A percentile compares a stretch with the other conserved stretches of the same genome.
phyloP scores from a whole-genome alignment of 2,797 vertebrate genomes.

The Acrocephalus scirpaceus region DNA sequence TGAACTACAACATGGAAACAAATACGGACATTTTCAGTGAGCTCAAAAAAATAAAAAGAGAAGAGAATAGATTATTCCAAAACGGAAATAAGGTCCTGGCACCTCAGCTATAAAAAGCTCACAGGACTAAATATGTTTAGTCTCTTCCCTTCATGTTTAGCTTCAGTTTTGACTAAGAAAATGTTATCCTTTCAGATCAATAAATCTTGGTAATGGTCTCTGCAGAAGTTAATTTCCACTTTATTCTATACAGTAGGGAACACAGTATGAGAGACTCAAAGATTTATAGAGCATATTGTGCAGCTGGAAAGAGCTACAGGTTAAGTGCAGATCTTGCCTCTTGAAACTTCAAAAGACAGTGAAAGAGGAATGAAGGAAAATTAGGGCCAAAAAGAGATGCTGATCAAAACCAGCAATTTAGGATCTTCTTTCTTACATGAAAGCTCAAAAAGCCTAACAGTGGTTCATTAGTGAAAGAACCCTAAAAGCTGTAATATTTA shows the following conservation, averaged over 20 bases:
- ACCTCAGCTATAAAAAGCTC: slow-evolving; percentile 26
- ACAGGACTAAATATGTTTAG: slow-evolving; percentile 44
- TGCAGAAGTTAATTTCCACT: slow-evolving; percentile 53
- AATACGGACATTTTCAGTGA: slow-evolving; percentile 31
- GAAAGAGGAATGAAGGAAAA: not conserved
- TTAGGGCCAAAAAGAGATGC: not conserved
- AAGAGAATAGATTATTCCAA: slow-evolving; percentile 48
- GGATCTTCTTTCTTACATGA: not conserved
- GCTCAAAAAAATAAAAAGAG: not conserved
- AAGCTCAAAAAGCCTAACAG: not conserved
- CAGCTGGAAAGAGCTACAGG: not conserved
- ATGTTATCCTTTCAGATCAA: slow-evolving; percentile 40
- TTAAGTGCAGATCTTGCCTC: slow-evolving; percentile 17
- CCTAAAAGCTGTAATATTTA: not conserved
- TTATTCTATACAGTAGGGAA: slow-evolving; percentile 54
- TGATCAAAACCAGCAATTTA: not conserved
- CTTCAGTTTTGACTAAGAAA: slow-evolving; percentile 50
- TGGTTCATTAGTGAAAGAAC: not conserved
- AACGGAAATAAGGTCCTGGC: slow-evolving; percentile 13
- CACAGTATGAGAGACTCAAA: slow-evolving; percentile 38
- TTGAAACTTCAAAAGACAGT: slow-evolving; percentile 35
- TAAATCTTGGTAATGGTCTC: slow-evolving; percentile 41
- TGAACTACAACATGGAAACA: slow-evolving; percentile 64
- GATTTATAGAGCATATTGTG: slow-evolving; percentile 23
- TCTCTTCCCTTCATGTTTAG: slow-evolving; percentile 39